Conservation (phyloP, 1,140 invertebrate genomes). For the Camponotus floridanus region DNA sequence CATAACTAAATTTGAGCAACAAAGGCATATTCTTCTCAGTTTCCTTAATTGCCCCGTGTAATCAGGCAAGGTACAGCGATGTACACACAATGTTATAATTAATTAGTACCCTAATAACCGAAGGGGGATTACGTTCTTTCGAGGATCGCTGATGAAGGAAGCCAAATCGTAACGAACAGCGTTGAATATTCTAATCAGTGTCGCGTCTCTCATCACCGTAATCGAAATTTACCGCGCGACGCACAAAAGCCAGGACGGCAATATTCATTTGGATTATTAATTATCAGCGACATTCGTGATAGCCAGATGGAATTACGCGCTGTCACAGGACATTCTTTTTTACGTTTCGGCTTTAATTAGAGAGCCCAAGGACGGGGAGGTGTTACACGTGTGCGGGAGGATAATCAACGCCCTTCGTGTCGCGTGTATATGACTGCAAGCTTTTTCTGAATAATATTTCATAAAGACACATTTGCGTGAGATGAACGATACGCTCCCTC, state of each 20-base stretch:
- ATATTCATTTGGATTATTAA: slow-evolving; percentile 42
- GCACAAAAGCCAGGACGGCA: neutral
- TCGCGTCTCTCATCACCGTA: neutral
- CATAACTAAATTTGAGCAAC: slow-evolving; percentile 25
- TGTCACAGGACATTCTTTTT: slow-evolving; percentile 31
- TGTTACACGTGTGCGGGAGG: neutral
- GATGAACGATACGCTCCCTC: slow-evolving; percentile 30
- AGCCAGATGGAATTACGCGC: slow-evolving; percentile 29
- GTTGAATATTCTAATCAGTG: slow-evolving; percentile 25
- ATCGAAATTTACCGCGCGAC: neutral
- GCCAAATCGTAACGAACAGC: neutral
- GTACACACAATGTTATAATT: slow-evolving; percentile 16
- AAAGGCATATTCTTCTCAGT: slow-evolving; percentile 7
- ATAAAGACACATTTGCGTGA: slow-evolving; percentile 61
- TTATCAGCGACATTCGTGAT: slow-evolving; percentile 10
- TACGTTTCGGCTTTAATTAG: slow-evolving; percentile 46
- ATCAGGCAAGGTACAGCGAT: slow-evolving; percentile 15
- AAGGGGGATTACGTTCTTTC: neutral
- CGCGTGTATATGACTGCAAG: slow-evolving; percentile 31
- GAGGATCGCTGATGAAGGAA: neutral
- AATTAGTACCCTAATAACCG: neutral
- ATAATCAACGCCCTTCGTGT: slow-evolving; percentile 31
- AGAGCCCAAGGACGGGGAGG: neutral
- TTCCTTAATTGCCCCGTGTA: slow-evolving; percentile 35
- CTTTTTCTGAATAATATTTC: slow-evolving; percentile 48